Percentiles rank a stretch among this genome's conserved stretches.
Conservation (phyloP, 2,797 vertebrate genomes). For the Acipenser oxyrinchus region DNA sequence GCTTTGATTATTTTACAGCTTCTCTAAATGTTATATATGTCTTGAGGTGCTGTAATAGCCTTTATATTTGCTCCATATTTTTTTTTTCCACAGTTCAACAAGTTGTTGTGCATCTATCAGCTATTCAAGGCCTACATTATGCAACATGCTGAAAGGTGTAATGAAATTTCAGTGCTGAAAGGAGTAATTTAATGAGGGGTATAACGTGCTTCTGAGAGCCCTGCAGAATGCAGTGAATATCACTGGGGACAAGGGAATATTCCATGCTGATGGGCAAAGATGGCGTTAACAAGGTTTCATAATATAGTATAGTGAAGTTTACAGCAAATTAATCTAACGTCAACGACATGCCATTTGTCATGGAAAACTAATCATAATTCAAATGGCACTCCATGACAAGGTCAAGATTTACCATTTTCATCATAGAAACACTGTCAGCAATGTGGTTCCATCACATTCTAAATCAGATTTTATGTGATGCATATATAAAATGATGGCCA, state of each 20-base stretch:
- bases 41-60: too few species aligned
- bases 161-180: slow-evolving; percentile 34
- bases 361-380: slow-evolving; percentile 50
- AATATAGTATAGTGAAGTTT: slow-evolving; percentile 51
- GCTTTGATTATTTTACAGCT: too few species aligned
- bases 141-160: slow-evolving; percentile 29
- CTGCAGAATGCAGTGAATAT: slow-evolving; percentile 43
- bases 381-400: slow-evolving; percentile 48
- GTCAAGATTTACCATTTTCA: slow-evolving; percentile 56
- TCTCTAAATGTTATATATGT: too few species aligned
- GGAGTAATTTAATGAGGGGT: slow-evolving; percentile 35
- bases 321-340: slow-evolving; percentile 64
- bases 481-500: not conserved
- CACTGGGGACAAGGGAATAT: slow-evolving; percentile 45
- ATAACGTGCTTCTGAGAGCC: slow-evolving; percentile 37
- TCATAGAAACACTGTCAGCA: slow-evolving; percentile 26
- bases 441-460: not conserved
- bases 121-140: slow-evolving; percentile 28
- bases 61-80: not conserved
- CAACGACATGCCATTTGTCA: slow-evolving; percentile 52
- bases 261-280: slow-evolving; percentile 56
- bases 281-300: slow-evolving; percentile 61
- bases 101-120: slow-evolving; percentile 26
- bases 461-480: not conserved
- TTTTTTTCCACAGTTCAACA: not conserved